These are phyloP conservation scores for Ligdia adustata DNA, from an alignment of 2,888 invertebrate genomes.

Conservation along the genomic window DNA sequence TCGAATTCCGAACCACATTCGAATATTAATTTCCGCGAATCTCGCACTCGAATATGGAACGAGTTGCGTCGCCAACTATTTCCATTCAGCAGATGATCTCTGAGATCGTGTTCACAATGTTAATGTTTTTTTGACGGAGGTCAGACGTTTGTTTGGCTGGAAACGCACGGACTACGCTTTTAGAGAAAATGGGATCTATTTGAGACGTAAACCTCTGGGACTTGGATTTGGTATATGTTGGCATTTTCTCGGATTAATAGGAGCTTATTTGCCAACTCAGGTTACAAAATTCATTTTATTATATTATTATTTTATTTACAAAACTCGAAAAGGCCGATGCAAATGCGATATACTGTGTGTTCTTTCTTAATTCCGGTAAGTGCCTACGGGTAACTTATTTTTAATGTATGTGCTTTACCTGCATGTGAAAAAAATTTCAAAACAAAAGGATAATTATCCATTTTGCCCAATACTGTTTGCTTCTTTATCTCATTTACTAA, in stretches of 20 bases:
- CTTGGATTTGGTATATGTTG: not conserved
- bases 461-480: too few relatives aligned
- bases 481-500: too few relatives aligned
- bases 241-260: constrained; percentile 1
- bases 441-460: too few relatives aligned
- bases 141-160: constrained; percentile 20
- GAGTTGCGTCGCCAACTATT: constrained; percentile 14
- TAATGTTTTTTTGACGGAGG: constrained; percentile 33
- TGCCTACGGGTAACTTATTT: too few relatives aligned
- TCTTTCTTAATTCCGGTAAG: too few relatives aligned
- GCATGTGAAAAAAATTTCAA: too few relatives aligned
- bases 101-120: constrained; percentile 21
- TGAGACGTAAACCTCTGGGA: constrained; percentile 15
- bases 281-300: too few relatives aligned
- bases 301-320: too few relatives aligned
- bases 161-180: constrained; percentile 6
- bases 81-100: constrained; percentile 22
- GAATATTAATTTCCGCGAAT: constrained; percentile 16
- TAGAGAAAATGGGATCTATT: constrained; percentile 14
- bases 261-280: not conserved
- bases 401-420: too few relatives aligned
- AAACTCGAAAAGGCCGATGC: too few relatives aligned
- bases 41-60: constrained; percentile 6
- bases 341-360: too few relatives aligned
- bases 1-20: constrained; percentile 13